Evolutionary conservation across 2,888 invertebrate genomes (phyloP).

Genomic region (Alloscopus bannaensis): DNA sequence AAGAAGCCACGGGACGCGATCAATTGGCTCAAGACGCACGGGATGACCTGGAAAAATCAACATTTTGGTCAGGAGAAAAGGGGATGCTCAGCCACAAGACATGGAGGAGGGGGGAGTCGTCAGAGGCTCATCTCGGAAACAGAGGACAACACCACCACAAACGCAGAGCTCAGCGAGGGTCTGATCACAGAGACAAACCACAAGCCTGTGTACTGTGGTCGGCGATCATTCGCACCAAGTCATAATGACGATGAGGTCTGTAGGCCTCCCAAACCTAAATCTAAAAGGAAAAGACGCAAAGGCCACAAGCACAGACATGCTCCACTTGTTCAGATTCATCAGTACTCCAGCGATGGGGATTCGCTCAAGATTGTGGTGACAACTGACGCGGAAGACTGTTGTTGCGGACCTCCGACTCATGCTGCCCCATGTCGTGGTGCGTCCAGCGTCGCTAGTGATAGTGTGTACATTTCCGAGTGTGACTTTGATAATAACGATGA

Average conservation of each 20-base stretch:
- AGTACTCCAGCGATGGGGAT: constrained; percentile 11
- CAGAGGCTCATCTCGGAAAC: background rate
- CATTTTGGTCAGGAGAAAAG: background rate
- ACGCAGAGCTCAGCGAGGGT: background rate
- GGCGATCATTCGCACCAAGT: too few species aligned
- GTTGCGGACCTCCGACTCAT: background rate
- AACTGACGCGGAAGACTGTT: constrained; percentile 27
- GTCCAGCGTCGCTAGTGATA: background rate
- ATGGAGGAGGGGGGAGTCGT: background rate
- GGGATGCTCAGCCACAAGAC: background rate
- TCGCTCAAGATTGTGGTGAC: constrained; percentile 26
- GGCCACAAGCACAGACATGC: background rate
- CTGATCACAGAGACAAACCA: too few species aligned
- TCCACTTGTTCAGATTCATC: background rate
- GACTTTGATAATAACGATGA: constrained; percentile 16
- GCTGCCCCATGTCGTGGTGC: background rate
- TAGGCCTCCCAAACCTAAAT: background rate
- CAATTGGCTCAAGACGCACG: background rate
- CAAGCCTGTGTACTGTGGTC: too few species aligned
- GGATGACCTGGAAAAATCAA: constrained; percentile 23
- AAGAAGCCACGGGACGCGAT: background rate
- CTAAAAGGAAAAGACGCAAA: background rate
- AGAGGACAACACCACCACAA: background rate
- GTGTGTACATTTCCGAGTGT: constrained; percentile 9
- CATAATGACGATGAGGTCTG: too few species aligned